phyloP scores from a whole-genome alignment of 2,888 invertebrate species.

The Lepidocyrtinus sp. region DNA sequence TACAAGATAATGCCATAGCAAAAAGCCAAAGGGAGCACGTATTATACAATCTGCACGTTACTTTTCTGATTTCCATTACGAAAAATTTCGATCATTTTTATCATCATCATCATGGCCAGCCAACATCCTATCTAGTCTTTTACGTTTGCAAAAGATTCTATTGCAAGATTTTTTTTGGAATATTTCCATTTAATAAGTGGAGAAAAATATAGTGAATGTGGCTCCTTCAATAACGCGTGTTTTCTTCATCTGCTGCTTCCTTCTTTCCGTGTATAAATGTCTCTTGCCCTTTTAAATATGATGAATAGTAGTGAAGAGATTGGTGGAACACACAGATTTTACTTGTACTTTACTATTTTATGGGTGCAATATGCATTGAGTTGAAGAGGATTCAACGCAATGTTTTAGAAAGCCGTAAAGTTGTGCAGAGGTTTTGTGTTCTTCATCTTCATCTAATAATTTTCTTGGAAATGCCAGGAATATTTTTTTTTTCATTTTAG shows the following conservation, averaged over 20 bases:
- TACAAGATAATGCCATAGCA: conserved; percentile 10
- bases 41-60: too few relatives aligned
- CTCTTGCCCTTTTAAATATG: conserved; percentile 12
- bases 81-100: conserved; percentile 22
- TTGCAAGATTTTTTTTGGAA: conserved; percentile 43
- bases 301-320: conserved; percentile 18
- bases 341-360: conserved; percentile 1
- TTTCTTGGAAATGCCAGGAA: conserved; percentile 11
- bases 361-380: conserved; percentile 21
- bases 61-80: conserved; percentile 7
- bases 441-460: conserved; percentile 2
- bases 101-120: conserved; percentile 3
- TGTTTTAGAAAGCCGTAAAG: not conserved
- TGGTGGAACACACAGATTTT: conserved; percentile 8
- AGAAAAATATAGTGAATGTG: not conserved
- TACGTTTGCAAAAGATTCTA: too few relatives aligned
- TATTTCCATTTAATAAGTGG: conserved; percentile 43
- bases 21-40: not conserved
- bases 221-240: not conserved
- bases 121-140: conserved; percentile 16
- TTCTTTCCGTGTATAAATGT: conserved; percentile 10
- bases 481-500: conserved; percentile 9
- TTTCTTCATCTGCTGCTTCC: not conserved
- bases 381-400: conserved; percentile 19
- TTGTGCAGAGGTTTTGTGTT: not conserved